Evolutionary conservation across 30 jellyfish, hydroid and myxozoan species (phyloP).

Genomic region (Chrysaora quinquecirrha): DNA sequence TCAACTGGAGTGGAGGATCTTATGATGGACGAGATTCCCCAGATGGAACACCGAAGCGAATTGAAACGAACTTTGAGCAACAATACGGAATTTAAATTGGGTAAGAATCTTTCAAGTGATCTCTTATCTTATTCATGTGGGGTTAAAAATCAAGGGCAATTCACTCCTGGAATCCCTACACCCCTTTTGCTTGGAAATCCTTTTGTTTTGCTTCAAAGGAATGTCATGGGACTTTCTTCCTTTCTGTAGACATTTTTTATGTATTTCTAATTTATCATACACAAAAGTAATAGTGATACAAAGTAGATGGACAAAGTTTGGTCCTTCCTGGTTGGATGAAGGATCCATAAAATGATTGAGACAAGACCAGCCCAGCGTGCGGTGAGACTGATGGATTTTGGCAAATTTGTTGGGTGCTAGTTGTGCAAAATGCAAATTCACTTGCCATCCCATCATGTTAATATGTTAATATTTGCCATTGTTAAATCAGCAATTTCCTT

Average conservation of each 20-base stretch:
- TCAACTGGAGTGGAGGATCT: constrained; percentile 34
- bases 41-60: background rate
- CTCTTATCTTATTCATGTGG: no score
- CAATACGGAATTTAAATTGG: background rate
- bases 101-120: background rate
- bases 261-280: no score
- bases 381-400: background rate
- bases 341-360: background rate
- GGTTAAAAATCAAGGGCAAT: no score
- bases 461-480: background rate
- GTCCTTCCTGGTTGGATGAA: no score
- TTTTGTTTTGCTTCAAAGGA: background rate
- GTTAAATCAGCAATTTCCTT: background rate
- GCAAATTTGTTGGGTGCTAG: background rate
- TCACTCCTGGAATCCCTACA: background rate
- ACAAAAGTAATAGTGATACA: no score
- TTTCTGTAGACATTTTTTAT: no score
- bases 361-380: background rate
- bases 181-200: background rate
- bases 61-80: background rate
- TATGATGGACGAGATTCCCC: background rate
- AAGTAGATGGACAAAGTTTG: no score
- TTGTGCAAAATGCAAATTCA: background rate
- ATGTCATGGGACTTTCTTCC: no score
- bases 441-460: no score